Conservation (phyloP, 2,888 invertebrate species). For the Drosophila ezoana region DNA sequence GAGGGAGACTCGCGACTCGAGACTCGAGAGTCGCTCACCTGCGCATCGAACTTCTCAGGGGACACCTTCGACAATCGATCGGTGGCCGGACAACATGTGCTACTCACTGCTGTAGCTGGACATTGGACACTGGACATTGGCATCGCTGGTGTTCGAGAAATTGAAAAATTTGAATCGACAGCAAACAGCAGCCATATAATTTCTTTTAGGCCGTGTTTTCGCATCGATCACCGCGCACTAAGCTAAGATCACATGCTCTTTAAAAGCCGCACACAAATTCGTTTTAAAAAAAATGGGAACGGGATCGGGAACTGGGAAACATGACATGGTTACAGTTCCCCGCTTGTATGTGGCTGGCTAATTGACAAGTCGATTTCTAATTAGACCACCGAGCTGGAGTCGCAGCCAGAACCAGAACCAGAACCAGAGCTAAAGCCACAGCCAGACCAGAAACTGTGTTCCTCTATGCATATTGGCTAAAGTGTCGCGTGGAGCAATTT, state of each 20-base stretch:
- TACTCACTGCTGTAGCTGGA: slow-evolving; percentile 11
- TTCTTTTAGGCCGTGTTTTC: slow-evolving; percentile 64
- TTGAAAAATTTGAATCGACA: slow-evolving; percentile 74
- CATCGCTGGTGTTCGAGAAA: slow-evolving; percentile 47
- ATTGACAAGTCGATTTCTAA: slow-evolving; percentile 84
- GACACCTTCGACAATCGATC: slow-evolving; percentile 60
- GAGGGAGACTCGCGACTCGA: slow-evolving; percentile 7
- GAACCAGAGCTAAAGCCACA: not conserved
- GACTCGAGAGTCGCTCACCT: slow-evolving; percentile 59
- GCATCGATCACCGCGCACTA: slow-evolving; percentile 68
- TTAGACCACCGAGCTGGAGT: slow-evolving; percentile 80
- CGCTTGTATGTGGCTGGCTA: slow-evolving; percentile 61
- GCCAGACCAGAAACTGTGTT: not conserved
- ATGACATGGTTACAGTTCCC: slow-evolving; percentile 46
- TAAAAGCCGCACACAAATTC: slow-evolving; percentile 9
- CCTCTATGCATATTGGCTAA: slow-evolving; percentile 52
- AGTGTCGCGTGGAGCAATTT: slow-evolving; percentile 53
- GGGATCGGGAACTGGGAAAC: slow-evolving; percentile 24
- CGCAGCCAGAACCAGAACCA: not conserved
- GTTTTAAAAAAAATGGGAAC: slow-evolving; percentile 27
- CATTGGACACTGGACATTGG: slow-evolving; percentile 2
- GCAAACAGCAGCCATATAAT: slow-evolving; percentile 57
- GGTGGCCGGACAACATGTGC: slow-evolving; percentile 62
- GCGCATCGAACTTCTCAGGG: slow-evolving; percentile 70
- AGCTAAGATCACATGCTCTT: not conserved